Evolutionary conservation across 1,140 invertebrate species (phyloP).

Genomic region (Hesperophylax magnus): DNA sequence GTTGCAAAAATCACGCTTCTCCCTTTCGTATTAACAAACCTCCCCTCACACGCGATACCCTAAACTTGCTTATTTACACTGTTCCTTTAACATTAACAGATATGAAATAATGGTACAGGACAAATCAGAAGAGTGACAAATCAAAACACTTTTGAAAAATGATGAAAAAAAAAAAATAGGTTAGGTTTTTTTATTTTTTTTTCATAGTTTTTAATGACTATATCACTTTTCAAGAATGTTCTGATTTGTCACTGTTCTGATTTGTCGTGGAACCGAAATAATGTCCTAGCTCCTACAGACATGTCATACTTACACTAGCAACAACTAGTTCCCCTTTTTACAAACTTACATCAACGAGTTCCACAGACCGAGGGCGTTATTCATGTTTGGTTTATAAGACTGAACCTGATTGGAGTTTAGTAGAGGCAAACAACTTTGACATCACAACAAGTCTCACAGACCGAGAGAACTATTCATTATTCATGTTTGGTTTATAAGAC

Average conservation of each 20-base stretch:
- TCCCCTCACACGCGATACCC: constrained; percentile 15
- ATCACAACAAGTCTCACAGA: no score
- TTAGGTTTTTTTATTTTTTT: no score
- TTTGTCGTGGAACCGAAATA: no score
- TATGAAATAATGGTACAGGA: no score
- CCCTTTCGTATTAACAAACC: constrained; percentile 32
- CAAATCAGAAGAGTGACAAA: background rate
- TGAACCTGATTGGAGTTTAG: background rate
- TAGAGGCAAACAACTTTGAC: no score
- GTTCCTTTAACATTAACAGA: background rate
- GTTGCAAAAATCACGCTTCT: constrained; percentile 42
- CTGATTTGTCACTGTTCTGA: no score
- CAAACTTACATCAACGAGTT: constrained; percentile 28
- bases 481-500: no score
- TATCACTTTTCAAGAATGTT: no score
- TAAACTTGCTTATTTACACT: constrained; percentile 9
- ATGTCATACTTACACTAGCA: background rate
- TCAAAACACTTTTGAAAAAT: no score
- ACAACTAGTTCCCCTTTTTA: constrained; percentile 9
- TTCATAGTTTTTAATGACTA: no score
- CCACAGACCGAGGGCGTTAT: background rate
- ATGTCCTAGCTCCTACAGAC: constrained; percentile 11
- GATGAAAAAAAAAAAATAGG: no score
- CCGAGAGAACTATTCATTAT: no score
- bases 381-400: constrained; percentile 5